Conservation (phyloP, 2,113 vertebrate species). For the Trichechus manatus region DNA sequence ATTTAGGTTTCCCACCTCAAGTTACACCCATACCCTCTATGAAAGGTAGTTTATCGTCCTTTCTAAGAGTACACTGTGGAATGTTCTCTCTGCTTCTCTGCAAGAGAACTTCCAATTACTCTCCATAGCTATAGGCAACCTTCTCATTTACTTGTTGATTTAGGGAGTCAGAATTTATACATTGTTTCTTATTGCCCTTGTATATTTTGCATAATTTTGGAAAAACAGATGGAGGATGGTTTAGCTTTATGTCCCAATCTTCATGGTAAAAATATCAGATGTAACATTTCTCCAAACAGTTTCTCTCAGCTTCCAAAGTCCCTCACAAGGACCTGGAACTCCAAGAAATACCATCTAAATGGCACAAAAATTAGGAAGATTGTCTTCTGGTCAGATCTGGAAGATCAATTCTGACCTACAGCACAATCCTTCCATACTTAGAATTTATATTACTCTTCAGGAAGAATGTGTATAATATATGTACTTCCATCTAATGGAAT, state of each 20-base stretch:
- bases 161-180: background rate
- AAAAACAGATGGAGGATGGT: background rate
- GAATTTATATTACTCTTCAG: background rate
- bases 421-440: background rate
- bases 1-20: background rate
- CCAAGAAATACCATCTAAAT: background rate
- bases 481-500: slow-evolving; percentile 54
- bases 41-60: background rate
- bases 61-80: no score
- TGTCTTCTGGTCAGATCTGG: background rate
- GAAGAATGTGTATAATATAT: slow-evolving; percentile 48
- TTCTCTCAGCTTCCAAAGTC: background rate
- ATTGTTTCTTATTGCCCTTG: background rate
- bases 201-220: background rate
- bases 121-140: background rate
- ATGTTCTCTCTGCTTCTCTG: background rate
- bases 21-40: background rate
- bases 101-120: background rate
- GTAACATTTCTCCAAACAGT: background rate
- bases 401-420: background rate
- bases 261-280: background rate
- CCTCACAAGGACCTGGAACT: background rate
- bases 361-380: background rate
- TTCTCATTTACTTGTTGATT: background rate
- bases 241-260: background rate